Evolutionary conservation across 2,113 vertebrate genomes (phyloP).

Genomic region (Pipa parva): DNA sequence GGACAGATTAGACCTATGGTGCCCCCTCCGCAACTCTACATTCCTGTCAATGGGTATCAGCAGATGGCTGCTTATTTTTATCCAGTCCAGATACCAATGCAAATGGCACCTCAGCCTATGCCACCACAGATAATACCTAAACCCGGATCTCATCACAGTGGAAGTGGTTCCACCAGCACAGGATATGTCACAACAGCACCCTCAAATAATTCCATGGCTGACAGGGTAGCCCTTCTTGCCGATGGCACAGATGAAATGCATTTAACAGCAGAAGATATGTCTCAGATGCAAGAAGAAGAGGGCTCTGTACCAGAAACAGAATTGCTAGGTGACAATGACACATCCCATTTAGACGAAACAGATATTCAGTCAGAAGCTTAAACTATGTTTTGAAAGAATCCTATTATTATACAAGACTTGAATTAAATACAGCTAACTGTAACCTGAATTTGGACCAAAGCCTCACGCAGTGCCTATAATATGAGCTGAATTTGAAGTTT

Average conservation of each 20-base stretch:
- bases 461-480: conserved; percentile 29
- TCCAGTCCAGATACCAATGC: conserved; percentile 90
- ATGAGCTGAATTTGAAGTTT: conserved; percentile 2
- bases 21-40: conserved; percentile 86
- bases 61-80: conserved; percentile 90
- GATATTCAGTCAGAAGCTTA: conserved; percentile 74
- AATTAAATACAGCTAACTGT: neutral
- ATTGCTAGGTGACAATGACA: conserved; percentile 81
- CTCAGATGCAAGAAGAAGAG: conserved; percentile 71
- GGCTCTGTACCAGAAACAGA: conserved; percentile 84
- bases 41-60: conserved; percentile 93
- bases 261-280: conserved; percentile 57
- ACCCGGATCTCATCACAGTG: conserved; percentile 87
- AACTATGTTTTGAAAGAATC: conserved; percentile 6
- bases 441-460: neutral
- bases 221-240: conserved; percentile 72
- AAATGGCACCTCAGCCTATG: conserved; percentile 83
- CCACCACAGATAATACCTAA: conserved; percentile 79
- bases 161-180: conserved; percentile 93
- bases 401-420: conserved; percentile 26
- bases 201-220: conserved; percentile 76
- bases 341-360: conserved; percentile 68
- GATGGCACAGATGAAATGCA: conserved; percentile 67
- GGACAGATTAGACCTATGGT: conserved; percentile 85
- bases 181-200: conserved; percentile 89